A percentile compares a stretch with the other conserved stretches of the same genome.
phyloP scores from a whole-genome alignment of 1,140 invertebrate genomes.

The Polyergus mexicanus region DNA sequence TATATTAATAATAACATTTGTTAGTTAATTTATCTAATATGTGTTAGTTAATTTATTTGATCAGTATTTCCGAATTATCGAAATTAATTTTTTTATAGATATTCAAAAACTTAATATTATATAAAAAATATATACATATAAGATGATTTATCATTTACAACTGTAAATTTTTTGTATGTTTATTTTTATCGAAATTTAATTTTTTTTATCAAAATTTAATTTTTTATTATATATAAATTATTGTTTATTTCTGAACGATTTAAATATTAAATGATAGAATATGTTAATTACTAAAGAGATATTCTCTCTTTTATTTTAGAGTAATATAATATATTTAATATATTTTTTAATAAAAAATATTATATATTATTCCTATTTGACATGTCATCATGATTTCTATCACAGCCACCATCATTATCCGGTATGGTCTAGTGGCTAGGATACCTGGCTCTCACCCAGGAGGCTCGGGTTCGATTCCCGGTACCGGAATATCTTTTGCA shows the following conservation, averaged over 20 bases:
- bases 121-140: neutral
- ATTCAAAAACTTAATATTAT: too few relatives aligned
- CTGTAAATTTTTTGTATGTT: neutral
- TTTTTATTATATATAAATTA: neutral
- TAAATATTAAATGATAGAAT: neutral
- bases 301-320: neutral
- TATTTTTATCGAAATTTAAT: neutral
- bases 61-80: too few relatives aligned
- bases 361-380: neutral
- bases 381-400: neutral
- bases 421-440: slow-evolving; percentile 79
- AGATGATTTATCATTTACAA: neutral
- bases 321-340: neutral
- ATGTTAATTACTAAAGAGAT: neutral
- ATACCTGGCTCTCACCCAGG: slow-evolving; percentile 82
- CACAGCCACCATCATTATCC: neutral
- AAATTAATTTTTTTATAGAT: too few relatives aligned
- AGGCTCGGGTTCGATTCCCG: slow-evolving; percentile 83
- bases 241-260: neutral
- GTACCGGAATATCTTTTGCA: slow-evolving; percentile 77
- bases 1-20: neutral
- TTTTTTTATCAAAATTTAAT: neutral
- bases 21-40: neutral
- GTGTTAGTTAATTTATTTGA: neutral
- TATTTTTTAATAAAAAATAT: neutral